Evolutionary conservation across 1,140 invertebrate species (phyloP).

Genomic region (Leptoteleia sp.): DNA sequence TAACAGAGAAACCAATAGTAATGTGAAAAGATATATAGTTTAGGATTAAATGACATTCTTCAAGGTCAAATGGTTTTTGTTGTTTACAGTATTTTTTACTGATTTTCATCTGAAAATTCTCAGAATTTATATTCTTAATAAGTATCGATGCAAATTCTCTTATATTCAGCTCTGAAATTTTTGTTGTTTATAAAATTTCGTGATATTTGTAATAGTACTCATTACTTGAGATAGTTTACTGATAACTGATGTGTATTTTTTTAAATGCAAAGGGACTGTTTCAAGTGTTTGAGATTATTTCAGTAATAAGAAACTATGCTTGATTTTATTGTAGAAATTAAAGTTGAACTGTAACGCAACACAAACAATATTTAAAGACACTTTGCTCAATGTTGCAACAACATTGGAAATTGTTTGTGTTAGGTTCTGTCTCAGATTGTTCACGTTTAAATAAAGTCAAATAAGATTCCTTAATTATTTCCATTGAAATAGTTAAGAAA

Average conservation of each 20-base stretch:
- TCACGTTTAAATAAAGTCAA: constrained; percentile 15
- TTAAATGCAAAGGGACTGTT: background rate
- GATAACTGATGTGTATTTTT: too few relatives aligned
- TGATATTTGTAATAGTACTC: too few relatives aligned
- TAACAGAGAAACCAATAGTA: too few relatives aligned
- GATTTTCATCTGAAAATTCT: too few relatives aligned
- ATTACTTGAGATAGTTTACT: background rate
- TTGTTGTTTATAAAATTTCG: too few relatives aligned
- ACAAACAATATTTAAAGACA: constrained; percentile 20
- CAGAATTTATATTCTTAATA: too few relatives aligned
- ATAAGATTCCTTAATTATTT: constrained; percentile 13
- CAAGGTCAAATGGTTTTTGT: too few relatives aligned
- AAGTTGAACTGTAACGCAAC: constrained; percentile 21
- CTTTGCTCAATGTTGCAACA: constrained; percentile 18
- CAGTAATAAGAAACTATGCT: constrained; percentile 12
- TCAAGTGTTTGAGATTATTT: constrained; percentile 6
- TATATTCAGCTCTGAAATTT: too few relatives aligned
- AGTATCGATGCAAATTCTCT: too few relatives aligned
- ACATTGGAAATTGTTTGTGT: constrained; percentile 31
- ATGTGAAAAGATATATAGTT: too few relatives aligned
- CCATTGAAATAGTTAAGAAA: constrained; percentile 1
- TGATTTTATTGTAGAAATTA: constrained; percentile 42
- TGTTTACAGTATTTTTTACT: too few relatives aligned
- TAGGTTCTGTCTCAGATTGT: constrained; percentile 17
- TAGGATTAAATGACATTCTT: too few relatives aligned